Base-by-base conservation (phyloP, 2,797 vertebrate genomes). In the Sorex maritimensis region DNA sequence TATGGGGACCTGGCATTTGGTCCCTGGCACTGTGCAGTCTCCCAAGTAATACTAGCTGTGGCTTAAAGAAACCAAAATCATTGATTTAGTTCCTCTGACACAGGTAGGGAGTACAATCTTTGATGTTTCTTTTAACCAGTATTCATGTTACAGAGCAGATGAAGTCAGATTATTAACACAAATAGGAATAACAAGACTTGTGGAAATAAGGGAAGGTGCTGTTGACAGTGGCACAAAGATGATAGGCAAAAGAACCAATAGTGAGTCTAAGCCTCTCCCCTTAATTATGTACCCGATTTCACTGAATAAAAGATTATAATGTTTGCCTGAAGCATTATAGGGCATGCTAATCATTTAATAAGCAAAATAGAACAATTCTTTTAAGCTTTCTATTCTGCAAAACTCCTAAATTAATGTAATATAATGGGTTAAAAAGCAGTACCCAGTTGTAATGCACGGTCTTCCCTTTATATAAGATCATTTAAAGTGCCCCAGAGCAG, bases 191-290 rank as follows among this genome's bases (percentile, higher is more conserved):
- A 71, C 2, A 13, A 92, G 6, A 23, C 0, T 89, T 96, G 74
- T 80, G 73, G 63, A 89, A 93, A 86, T 77, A 88, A 28, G 1
- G 58, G 13, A 19, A 65, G 41, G 41, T 84, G n/a, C 74, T 89
- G 52, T 83, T 92, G 88, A 86, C 52, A 10, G 83, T 94, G 87
- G 85, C 90, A 93, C 87, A 86, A 82, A 55, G 85, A 93, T 94
- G 94, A 77, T 63, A 74, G 94, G 61, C 30, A 58, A 46, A 30
- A 4, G 30, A 72, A 74, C 73, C 44, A 68, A 55, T 6, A n/a
- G 26, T 17, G 77, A 77, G 26, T 26, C 63, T 61, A 81, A 86
- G 44, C 7, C 11, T 11, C n/a, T 88, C 52, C 21, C 14, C 46
- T 86, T 80, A 34, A 81, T 84, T 86, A 15, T 41, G 63, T 38